Evolutionary conservation across 2,113 vertebrate genomes (phyloP), one percentile per base, ranked within the genome.

Genomic region (cattle (Bos taurus)): DNA sequence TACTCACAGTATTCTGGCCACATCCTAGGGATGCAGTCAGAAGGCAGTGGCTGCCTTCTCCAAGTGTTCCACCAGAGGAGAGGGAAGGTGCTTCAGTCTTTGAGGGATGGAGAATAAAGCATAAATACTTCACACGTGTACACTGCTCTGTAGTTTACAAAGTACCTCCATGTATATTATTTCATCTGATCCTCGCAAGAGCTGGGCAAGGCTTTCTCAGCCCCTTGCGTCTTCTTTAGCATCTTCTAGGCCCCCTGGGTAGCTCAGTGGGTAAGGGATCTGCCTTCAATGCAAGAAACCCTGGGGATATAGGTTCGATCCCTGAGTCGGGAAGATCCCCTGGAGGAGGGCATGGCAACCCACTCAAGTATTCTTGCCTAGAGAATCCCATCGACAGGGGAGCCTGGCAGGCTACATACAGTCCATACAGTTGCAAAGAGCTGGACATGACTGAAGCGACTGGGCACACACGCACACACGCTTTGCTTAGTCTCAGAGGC

Each of bases 91-190:
- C 87, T 9, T 36, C 78, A 14, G 8, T 26, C 48, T 54, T 12
- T 28, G 59, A 1, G 16, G 59, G 52, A 3, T 14, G 13, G 80
- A 52, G 25, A 52, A 33, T 25, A 36, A 40, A 77, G 33, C 43
- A 7, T 15, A 10, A 25, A 19, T 25, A 19, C 12, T 25, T 33
- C 12, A 1, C 6, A 3, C 0, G 4, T 30, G 64, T 14, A 25
- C 64, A 5, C 56, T 19, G 56, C 85, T 54, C 7, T 25, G 43
- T 21, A 25, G 50, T 40, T 17, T 5, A 25, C 59, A 5, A 40
- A 40, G 77, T 6, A 21, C 59, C 52, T 40, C 25, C 56, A 3
- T 7, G 36, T 12, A 2, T 3, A 9, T 9, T 3, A 40, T 40
- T 80, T 25, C 8, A 8, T 85, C 33, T 46, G 13, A 59, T 4